Base-by-base conservation (phyloP, 2,113 vertebrate species). In the Bujurquina vittata region DNA sequence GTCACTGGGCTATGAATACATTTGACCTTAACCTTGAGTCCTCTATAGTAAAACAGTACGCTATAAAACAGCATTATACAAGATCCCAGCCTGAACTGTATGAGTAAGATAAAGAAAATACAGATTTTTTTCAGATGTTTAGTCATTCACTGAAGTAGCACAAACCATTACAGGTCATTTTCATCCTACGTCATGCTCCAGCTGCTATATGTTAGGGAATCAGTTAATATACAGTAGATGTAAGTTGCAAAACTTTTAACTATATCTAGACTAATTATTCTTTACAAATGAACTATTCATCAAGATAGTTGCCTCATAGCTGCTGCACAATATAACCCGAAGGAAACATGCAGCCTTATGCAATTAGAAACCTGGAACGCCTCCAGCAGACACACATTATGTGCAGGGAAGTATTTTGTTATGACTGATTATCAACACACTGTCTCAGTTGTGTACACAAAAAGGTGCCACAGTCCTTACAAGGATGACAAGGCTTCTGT, bases 1-100 rank as follows among this genome's bases (percentile, higher is more conserved):
- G 35, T 84, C 86, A 87, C 57, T 65, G 77, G 52, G 59, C 88
- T 89, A 78, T 92, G 81, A 93, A 89, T 88, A 77, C 33, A 82
- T 85, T 74, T 80, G 77, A 75, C 80, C 89, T 91, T 87, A 87
- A 88, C 80, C 80, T 90, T 84, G 85, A 90, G 84, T 93, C 84
- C 94, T 82, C 87, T 78, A 75, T 74, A 85, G 77, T 84, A 74
- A 88, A 91, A 82, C 85, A 84, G 73, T 83, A 90, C 84, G 83
- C 56, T 79, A 85, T 86, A 78, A 84, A 84, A 49, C 61, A 74
- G 57, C 52, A 78, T 83, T 77, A 88, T 58, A 75, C 8, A 55
- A 85, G 73, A 76, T 63, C 78, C 31, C 20, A 72, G 62, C 35
- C 37, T 26, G 46, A 85, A 62, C 49, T 73, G 26, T 58, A 29